Evolutionary conservation across 2,888 invertebrate genomes (phyloP), one percentile per base, ranked within the genome.

Genomic region (Tachystola acroxantha): DNA sequence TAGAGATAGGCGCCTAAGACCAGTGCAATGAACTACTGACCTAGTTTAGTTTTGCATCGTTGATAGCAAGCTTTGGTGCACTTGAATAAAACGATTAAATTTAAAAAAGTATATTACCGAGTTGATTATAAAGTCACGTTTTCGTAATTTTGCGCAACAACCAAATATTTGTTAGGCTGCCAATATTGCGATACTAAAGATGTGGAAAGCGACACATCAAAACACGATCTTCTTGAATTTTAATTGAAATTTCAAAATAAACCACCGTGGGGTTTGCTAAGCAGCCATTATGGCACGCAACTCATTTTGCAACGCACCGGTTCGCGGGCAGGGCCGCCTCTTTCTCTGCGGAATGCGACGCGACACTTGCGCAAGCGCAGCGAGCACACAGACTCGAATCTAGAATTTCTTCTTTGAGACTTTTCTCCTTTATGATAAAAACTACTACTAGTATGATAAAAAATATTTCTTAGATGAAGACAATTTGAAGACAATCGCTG

Each of bases 211-310:
- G 53, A 56, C 63, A 45, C 35, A 43, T 57, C 47, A 52, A 50
- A 59, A 56, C 57, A 53, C 50, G 57, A 60, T 61, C 65, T 51
- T 74, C 68, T 64, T 77, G 70, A 75, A 78, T 77, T 74, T 74
- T 66, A 74, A 79, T 75, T 66, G 46, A 60, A 67, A 67, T 78
- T 81, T 66, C 75, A 69, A 72, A 80, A 79, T 65, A 51, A 58
- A 50, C 58, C 53, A 50, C 63, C 46, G 60, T 47, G 58, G 64
- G 63, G 63, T 73, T 73, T 72, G 66, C 66, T 62, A 70, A 76
- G 67, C 62, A 49, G 60, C 53, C 47, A 55, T 66, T 71, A 66
- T 64, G 55, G 65, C 59, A 53, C 48, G 62, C 55, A 53, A 53
- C 41, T 36, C 34, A 57, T 79, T 70, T 77, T 61, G 71, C 66